phyloP scores from a whole-genome alignment of 2,797 vertebrate species.

The Sebastes itinus region DNA sequence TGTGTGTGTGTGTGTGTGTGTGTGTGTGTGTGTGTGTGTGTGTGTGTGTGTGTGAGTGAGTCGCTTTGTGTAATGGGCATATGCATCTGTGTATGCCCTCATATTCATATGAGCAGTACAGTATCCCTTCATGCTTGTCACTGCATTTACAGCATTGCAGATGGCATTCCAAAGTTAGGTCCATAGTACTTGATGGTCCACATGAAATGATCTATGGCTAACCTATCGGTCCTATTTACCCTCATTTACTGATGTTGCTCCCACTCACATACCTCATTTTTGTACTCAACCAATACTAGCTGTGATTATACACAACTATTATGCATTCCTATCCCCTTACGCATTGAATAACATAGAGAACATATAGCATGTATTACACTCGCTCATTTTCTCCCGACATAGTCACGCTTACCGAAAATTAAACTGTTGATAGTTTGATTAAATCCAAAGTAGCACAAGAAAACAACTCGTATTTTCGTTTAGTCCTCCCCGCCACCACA shows the following conservation, averaged over 20 bases:
- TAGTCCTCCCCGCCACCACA: too few relatives aligned
- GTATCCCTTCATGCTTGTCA: slow-evolving; percentile 7
- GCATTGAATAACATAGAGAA: background rate
- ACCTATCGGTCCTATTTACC: slow-evolving; percentile 36
- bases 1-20: slow-evolving; percentile 3
- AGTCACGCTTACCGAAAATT: background rate
- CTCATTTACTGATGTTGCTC: slow-evolving; percentile 42
- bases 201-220: slow-evolving; percentile 56
- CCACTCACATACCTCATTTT: slow-evolving; percentile 1
- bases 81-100: slow-evolving; percentile 12
- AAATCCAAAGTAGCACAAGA: too few relatives aligned
- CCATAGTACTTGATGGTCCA: slow-evolving; percentile 64
- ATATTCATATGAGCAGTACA: background rate
- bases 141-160: slow-evolving; percentile 14
- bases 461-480: too few relatives aligned
- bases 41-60: slow-evolving; percentile 13
- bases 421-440: background rate
- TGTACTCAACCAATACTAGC: slow-evolving; percentile 8
- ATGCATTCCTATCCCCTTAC: background rate
- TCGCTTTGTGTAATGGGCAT: slow-evolving; percentile 17
- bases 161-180: slow-evolving; percentile 43
- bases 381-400: background rate
- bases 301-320: slow-evolving; percentile 19
- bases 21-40: slow-evolving; percentile 13
- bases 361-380: background rate